Percentiles rank a stretch among this genome's conserved stretches.
Evolutionary conservation across 1,140 invertebrate genomes (phyloP).

Genomic region (Spodoptera frugiperda): DNA sequence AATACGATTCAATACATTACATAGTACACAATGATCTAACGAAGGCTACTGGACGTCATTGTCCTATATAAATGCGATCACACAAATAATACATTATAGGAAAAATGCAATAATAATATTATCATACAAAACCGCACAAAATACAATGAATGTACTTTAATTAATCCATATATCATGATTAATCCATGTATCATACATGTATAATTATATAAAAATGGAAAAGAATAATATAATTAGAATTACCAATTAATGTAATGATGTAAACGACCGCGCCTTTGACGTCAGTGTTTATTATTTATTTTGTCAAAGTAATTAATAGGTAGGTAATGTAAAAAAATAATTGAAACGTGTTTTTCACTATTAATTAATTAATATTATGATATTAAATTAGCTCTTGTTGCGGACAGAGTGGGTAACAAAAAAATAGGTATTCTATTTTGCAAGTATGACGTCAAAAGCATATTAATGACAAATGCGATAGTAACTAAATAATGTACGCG

Average conservation of each 20-base stretch:
- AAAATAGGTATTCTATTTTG: constrained; percentile 20
- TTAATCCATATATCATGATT: neutral
- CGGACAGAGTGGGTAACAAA: neutral
- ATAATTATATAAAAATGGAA: neutral
- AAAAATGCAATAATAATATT: neutral
- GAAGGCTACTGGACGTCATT: neutral
- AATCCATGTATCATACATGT: neutral
- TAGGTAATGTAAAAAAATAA: neutral
- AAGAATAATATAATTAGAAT: neutral
- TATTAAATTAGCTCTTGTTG: constrained; percentile 1
- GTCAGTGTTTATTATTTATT: neutral
- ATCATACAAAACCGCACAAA: constrained; percentile 2
- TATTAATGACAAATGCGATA: constrained; percentile 30
- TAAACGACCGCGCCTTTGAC: constrained; percentile 17
- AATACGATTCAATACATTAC: constrained; percentile 12
- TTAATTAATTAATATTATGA: neutral
- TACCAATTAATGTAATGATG: constrained; percentile 17
- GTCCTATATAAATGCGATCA: neutral
- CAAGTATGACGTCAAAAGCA: constrained; percentile 23
- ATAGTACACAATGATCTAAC: neutral
- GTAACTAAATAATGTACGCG: neutral
- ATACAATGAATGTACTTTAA: neutral
- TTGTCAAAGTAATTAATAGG: neutral
- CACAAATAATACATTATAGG: neutral
- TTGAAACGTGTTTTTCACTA: neutral